phyloP scores from a whole-genome alignment of 1,140 invertebrate species.

The Zaprionus kolodkinae region DNA sequence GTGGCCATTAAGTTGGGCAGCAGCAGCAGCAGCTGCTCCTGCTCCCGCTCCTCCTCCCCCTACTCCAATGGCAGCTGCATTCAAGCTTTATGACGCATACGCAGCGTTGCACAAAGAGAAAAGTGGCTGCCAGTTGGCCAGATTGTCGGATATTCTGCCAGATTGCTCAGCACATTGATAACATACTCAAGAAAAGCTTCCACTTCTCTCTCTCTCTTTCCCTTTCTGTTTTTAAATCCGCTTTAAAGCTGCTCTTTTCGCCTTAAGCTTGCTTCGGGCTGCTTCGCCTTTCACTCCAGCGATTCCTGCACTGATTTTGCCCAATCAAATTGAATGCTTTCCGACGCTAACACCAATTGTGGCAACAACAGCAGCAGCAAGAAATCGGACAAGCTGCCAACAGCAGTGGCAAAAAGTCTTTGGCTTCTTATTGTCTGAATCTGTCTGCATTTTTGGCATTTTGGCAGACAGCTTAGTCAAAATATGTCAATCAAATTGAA shows the following conservation, averaged over 20 bases:
- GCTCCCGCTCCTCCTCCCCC: not conserved
- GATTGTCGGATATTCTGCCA: constrained; percentile 39
- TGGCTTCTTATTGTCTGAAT: constrained; percentile 45
- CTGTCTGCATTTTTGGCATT: constrained; percentile 49
- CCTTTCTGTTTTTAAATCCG: not conserved
- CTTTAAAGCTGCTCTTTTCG: constrained; percentile 42
- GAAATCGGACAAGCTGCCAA: constrained; percentile 40
- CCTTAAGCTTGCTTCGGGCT: constrained; percentile 38
- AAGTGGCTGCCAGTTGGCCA: constrained; percentile 42
- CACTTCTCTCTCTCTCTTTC: not conserved
- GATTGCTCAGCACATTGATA: constrained; percentile 29
- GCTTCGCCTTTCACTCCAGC: constrained; percentile 46
- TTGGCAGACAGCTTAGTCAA: constrained; percentile 71
- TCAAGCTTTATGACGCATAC: constrained; percentile 71
- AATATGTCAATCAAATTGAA: constrained; percentile 73
- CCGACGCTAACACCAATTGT: constrained; percentile 46
- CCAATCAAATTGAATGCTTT: constrained; percentile 63
- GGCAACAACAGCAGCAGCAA: constrained; percentile 22
- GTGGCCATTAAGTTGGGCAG: constrained; percentile 47
- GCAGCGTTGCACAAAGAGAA: constrained; percentile 62
- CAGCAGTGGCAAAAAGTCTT: constrained; percentile 41
- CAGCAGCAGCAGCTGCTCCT: constrained; percentile 41
- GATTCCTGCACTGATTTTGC: constrained; percentile 47
- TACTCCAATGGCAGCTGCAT: constrained; percentile 28
- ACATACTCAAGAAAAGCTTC: constrained; percentile 17